A percentile compares a stretch with the other conserved stretches of the same genome.
Conservation (phyloP, 2,888 invertebrate species). For the Chromoteleia sp. region DNA sequence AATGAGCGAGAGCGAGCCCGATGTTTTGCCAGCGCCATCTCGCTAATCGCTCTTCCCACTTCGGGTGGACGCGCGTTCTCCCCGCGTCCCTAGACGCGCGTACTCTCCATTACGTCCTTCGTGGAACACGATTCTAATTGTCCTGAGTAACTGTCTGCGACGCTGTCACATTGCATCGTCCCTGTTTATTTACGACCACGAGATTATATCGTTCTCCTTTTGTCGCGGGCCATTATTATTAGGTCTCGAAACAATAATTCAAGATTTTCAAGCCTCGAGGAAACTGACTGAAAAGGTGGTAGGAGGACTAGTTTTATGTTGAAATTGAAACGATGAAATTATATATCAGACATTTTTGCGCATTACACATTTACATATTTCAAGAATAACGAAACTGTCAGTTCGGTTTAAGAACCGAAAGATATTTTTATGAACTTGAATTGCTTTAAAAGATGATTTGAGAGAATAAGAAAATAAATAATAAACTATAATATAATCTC, state of each 20-base stretch:
- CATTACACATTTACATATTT: too few relatives aligned
- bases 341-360: too few relatives aligned
- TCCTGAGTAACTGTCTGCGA: slow-evolving; percentile 64
- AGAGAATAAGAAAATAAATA: too few relatives aligned
- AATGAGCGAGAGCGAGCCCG: slow-evolving; percentile 58
- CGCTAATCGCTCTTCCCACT: slow-evolving; percentile 83
- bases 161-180: slow-evolving; percentile 48
- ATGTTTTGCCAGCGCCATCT: slow-evolving; percentile 82
- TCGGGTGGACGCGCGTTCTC: slow-evolving; percentile 65
- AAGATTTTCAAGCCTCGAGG: background rate
- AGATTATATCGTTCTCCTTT: slow-evolving; percentile 43
- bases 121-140: slow-evolving; percentile 71
- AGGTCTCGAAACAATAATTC: slow-evolving; percentile 31
- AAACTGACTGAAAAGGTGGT: slow-evolving; percentile 10
- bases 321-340: too few relatives aligned
- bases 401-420: too few relatives aligned
- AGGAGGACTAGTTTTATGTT: too few relatives aligned
- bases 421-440: too few relatives aligned
- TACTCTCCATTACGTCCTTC: slow-evolving; percentile 69
- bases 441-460: too few relatives aligned
- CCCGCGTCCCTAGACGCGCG: slow-evolving; percentile 53
- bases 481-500: too few relatives aligned
- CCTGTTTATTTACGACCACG: slow-evolving; percentile 52
- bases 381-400: too few relatives aligned
- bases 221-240: slow-evolving; percentile 59